phyloP scores from a whole-genome alignment of 2,888 invertebrate genomes.

The Drosophila anceps region DNA sequence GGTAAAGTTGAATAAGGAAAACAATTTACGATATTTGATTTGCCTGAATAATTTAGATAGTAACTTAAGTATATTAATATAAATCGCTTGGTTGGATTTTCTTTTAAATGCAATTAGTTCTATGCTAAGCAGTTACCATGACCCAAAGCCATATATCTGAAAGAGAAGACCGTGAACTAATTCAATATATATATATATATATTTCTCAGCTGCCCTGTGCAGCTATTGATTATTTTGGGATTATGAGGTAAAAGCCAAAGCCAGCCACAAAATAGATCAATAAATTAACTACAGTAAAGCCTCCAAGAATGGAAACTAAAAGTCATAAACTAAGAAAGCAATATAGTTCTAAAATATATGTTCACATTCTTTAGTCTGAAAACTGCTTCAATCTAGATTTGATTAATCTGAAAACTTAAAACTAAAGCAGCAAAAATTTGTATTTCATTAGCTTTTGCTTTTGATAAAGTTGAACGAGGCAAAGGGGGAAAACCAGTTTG shows the following conservation, averaged over 20 bases:
- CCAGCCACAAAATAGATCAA: background rate
- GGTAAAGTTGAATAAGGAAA: background rate
- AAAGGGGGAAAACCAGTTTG: background rate
- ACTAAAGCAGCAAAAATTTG: background rate
- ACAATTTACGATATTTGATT: background rate
- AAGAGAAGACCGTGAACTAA: conserved; percentile 19
- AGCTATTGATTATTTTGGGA: background rate
- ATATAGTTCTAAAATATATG: background rate
- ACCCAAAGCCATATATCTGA: background rate
- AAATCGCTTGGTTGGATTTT: background rate
- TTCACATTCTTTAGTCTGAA: background rate
- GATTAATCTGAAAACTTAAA: background rate
- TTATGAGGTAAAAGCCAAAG: background rate
- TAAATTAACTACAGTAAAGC: conserved; percentile 11
- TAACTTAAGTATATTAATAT: too few relatives aligned
- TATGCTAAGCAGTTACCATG: background rate
- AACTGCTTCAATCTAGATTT: background rate
- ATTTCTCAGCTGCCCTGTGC: background rate
- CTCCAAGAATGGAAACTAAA: background rate
- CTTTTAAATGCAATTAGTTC: background rate
- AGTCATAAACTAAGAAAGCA: background rate
- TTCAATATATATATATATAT: background rate
- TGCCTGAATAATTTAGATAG: background rate
- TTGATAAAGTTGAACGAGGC: background rate
- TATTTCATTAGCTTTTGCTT: background rate